A percentile compares a stretch with the other conserved stretches of the same genome.
These are phyloP conservation scores for Auanema freiburgensis DNA, from an alignment of 2,888 invertebrate genomes.

Conservation along the genomic window DNA sequence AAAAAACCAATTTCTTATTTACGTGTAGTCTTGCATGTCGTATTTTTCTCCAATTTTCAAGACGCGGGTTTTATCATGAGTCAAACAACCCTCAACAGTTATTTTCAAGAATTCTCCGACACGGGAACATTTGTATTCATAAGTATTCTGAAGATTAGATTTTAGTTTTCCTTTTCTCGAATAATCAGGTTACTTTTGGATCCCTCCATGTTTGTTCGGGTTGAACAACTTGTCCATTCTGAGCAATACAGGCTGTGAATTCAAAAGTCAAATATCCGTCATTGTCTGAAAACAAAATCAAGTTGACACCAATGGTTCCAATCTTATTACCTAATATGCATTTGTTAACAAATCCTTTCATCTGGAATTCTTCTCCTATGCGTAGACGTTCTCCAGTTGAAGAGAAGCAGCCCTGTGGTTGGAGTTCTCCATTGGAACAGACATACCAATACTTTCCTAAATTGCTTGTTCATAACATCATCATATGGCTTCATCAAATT, in stretches of 20 bases:
- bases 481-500: background rate
- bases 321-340: constrained; percentile 27
- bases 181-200: constrained; percentile 30
- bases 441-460: constrained; percentile 65
- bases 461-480: background rate
- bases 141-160: constrained; percentile 37
- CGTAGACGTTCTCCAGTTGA: constrained; percentile 34
- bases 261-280: constrained; percentile 50
- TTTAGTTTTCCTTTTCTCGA: background rate
- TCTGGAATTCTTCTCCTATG: constrained; percentile 42
- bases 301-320: too few species aligned
- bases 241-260: constrained; percentile 46
- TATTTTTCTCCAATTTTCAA: constrained; percentile 49
- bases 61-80: constrained; percentile 44
- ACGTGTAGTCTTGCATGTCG: constrained; percentile 51
- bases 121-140: constrained; percentile 50
- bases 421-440: constrained; percentile 62
- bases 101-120: constrained; percentile 50
- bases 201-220: constrained; percentile 54
- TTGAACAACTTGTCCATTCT: constrained; percentile 31
- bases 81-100: constrained; percentile 48
- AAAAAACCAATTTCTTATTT: constrained; percentile 15
- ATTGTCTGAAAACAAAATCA: constrained; percentile 21
- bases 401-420: constrained; percentile 50
- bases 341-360: constrained; percentile 43